phyloP scores from a whole-genome alignment of 1,140 invertebrate genomes.

The Drosophila chauvacae region DNA sequence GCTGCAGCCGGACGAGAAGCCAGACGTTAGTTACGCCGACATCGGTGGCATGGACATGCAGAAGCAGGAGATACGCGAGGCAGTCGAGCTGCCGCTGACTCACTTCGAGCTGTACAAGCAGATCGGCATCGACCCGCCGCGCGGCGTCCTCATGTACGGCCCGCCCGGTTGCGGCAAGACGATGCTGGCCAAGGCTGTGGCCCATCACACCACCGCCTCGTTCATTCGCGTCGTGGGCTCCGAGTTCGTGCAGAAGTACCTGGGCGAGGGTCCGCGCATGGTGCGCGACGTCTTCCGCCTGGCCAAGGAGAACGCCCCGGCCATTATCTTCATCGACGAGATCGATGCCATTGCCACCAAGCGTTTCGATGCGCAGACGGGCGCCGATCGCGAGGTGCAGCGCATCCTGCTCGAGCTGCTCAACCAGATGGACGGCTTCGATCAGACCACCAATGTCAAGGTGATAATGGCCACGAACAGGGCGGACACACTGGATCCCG shows the following conservation, averaged over 20 bases:
- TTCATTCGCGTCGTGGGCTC: constrained; percentile 99
- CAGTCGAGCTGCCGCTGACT: constrained; percentile 98
- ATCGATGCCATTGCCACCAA: constrained; percentile 99
- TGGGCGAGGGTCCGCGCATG: constrained; percentile 99
- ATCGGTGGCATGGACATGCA: constrained; percentile 99
- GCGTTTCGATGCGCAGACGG: constrained; percentile 99
- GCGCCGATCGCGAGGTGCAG: constrained; percentile 99
- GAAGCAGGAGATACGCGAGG: constrained; percentile 99
- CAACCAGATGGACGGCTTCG: constrained; percentile 99
- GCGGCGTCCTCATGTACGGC: constrained; percentile 99
- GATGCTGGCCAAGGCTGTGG: constrained; percentile 99
- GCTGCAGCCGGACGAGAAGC: constrained; percentile 98
- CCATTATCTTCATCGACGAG: constrained; percentile 99
- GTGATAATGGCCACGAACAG: constrained; percentile 99
- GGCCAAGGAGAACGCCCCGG: constrained; percentile 99
- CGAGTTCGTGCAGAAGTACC: constrained; percentile 99
- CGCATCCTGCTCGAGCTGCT: constrained; percentile 98
- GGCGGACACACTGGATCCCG: constrained; percentile 99
- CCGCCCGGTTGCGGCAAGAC: constrained; percentile 98
- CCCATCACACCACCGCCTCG: constrained; percentile 98
- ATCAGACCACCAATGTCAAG: constrained; percentile 99
- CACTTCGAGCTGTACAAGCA: constrained; percentile 99
- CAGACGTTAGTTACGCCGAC: constrained; percentile 98
- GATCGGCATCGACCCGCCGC: constrained; percentile 97
- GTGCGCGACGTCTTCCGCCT: constrained; percentile 99